Evolutionary conservation across 2,888 invertebrate species (phyloP).

Genomic region (Plagodis dolabraria): DNA sequence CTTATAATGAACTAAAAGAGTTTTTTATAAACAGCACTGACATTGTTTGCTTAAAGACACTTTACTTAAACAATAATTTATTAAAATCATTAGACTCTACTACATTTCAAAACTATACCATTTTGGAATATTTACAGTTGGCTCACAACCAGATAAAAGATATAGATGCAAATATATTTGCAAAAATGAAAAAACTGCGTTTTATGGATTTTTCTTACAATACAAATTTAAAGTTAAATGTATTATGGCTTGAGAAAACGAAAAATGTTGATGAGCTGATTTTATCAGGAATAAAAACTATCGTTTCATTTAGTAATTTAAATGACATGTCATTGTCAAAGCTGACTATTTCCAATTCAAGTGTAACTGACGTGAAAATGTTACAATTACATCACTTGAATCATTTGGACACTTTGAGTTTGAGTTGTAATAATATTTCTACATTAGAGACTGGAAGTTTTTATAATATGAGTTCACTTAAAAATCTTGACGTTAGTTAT

Average conservation of each 20-base stretch:
- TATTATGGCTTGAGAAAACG: conserved; percentile 38
- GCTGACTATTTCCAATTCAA: conserved; percentile 50
- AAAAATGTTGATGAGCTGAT: conserved; percentile 45
- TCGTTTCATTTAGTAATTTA: conserved; percentile 43
- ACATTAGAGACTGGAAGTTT: conserved; percentile 51
- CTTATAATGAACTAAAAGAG: conserved; percentile 52
- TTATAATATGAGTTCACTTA: conserved; percentile 44
- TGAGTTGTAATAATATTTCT: conserved; percentile 55
- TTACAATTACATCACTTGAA: conserved; percentile 47
- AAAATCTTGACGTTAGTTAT: conserved; percentile 57
- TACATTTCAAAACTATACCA: conserved; percentile 43
- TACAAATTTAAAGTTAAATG: conserved; percentile 45
- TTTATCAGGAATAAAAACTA: conserved; percentile 51
- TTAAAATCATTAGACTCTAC: conserved; percentile 45
- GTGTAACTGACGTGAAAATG: conserved; percentile 46
- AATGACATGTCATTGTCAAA: conserved; percentile 38
- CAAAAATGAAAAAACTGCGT: conserved; percentile 44
- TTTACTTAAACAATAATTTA: conserved; percentile 60
- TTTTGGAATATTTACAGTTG: conserved; percentile 47
- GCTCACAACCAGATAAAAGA: conserved; percentile 51
- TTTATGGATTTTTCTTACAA: conserved; percentile 64
- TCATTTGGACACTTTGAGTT: conserved; percentile 43
- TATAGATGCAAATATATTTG: conserved; percentile 47
- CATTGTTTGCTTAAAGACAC: conserved; percentile 45
- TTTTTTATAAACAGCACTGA: conserved; percentile 61